A percentile compares a stretch with the other conserved stretches of the same genome.
These are phyloP conservation scores for Dermolepida albohirtum DNA, from an alignment of 2,888 invertebrate genomes.

Conservation along the genomic window DNA sequence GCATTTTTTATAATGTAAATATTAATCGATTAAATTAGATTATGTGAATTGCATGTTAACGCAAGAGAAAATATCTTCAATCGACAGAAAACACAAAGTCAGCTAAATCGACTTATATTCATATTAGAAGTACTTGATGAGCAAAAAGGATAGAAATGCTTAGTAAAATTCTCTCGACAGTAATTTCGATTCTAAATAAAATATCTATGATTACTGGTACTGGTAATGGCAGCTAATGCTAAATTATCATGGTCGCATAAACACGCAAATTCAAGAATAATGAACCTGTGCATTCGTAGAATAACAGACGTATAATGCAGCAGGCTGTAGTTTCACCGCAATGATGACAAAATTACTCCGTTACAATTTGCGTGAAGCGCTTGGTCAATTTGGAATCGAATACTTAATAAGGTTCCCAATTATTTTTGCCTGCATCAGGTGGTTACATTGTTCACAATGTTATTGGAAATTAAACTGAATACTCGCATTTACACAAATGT, in stretches of 20 bases:
- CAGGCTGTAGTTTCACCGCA: constrained; percentile 32
- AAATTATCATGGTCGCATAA: constrained; percentile 42
- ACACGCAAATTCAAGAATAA: constrained; percentile 37
- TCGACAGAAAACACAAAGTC: too few relatives aligned
- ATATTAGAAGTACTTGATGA: too few relatives aligned
- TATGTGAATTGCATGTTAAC: too few relatives aligned
- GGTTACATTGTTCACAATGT: constrained; percentile 19
- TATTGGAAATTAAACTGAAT: constrained; percentile 6
- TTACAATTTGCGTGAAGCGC: constrained; percentile 18
- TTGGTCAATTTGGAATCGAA: constrained; percentile 9
- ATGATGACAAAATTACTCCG: constrained; percentile 9
- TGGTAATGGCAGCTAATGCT: constrained; percentile 45
- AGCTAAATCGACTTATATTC: too few relatives aligned
- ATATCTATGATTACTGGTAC: constrained; percentile 44
- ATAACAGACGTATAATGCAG: constrained; percentile 27
- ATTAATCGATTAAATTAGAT: too few relatives aligned
- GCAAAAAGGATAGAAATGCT: constrained; percentile 31
- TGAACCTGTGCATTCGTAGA: constrained; percentile 15
- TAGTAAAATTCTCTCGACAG: constrained; percentile 40
- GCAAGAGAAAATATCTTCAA: too few relatives aligned
- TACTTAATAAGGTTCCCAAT: constrained; percentile 19
- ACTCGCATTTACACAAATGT: too few relatives aligned
- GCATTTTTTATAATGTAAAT: too few relatives aligned
- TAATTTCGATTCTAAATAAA: not conserved
- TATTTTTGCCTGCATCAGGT: constrained; percentile 38